These are phyloP conservation scores for Heliconius sara DNA, from an alignment of 2,888 invertebrate genomes.

Conservation along the genomic window DNA sequence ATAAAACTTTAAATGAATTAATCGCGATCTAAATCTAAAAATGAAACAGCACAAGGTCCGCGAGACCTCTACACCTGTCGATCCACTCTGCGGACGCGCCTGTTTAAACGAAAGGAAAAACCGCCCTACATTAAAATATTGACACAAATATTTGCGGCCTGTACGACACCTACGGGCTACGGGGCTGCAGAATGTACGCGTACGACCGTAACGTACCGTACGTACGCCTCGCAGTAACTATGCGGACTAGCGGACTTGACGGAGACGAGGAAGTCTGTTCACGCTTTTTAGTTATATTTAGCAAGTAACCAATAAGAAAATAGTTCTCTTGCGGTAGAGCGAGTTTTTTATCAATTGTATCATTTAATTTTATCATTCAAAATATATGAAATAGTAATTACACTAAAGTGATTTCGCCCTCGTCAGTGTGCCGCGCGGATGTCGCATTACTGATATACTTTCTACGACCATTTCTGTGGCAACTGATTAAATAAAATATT, in stretches of 20 bases:
- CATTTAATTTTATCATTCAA: not conserved
- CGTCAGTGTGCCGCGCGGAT: not conserved
- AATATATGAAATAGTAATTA: not conserved
- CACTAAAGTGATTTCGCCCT: no score
- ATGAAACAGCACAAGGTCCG: no score
- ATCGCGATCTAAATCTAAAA: no score
- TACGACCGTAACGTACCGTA: no score
- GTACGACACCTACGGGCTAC: no score
- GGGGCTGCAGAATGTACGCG: no score
- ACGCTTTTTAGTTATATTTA: slow-evolving; percentile 2
- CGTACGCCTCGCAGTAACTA: not conserved
- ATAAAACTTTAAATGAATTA: no score
- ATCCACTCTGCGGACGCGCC: slow-evolving; percentile 55
- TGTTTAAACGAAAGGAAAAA: slow-evolving; percentile 67
- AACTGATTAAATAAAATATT: no score
- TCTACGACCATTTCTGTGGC: no score
- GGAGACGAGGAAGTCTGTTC: slow-evolving; percentile 1
- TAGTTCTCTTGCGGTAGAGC: not conserved
- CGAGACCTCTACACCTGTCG: no score
- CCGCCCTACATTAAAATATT: slow-evolving; percentile 32
- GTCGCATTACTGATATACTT: not conserved
- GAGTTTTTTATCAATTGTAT: not conserved
- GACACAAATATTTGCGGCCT: slow-evolving; percentile 5
- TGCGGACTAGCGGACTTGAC: not conserved
- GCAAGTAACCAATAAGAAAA: slow-evolving; percentile 1